Base-by-base conservation (phyloP, 2,888 invertebrate genomes). In the Gryllus longicercus region DNA sequence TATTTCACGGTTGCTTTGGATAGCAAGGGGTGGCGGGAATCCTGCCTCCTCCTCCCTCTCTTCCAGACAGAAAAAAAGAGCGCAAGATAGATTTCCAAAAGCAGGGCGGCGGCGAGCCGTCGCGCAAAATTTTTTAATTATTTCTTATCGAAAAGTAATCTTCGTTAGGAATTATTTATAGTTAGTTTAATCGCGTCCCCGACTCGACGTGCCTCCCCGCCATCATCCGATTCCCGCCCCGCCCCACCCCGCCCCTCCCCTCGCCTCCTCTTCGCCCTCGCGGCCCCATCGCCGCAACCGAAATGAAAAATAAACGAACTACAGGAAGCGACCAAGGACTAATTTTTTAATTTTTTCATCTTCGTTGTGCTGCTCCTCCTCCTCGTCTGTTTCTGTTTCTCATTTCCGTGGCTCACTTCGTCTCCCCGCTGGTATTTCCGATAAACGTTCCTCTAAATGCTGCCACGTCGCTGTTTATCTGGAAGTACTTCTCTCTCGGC, bases 131-230 rank as follows among this genome's bases (percentile, higher is more conserved):
- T 74, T 87, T 87, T 87, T 87, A 87, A 87, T 87, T 87, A 87
- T 87, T 86, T 85, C 87, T 87, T 87, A 87, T 87, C 87, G 87
- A 86, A 87, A 87, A 87, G 86, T 85, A 85, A 87, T 87, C 87
- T 87, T 84, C 84, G 81, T 81, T 81, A 81, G 63, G 82, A 83
- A 83, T 83, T 83, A 83, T 83, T 83, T 83, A 83, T 83, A 82
- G 82, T 82, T 82, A 82, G 81, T 82, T 82, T 83, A 82, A 83
- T 83, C 82, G 82, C 79, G 79, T 63, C 76, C 77, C 80, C 78
- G 77, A 63, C 51, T 78, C 25, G 75, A 50, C 51, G 14, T 50
- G 50, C 51, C 18, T 50, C 74, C 18, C 51, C 63, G 63, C 16
- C n/a, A 14, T 63, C 80, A 80, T 77, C 79, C 78, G 75, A 50